phyloP scores from a whole-genome alignment of 2,888 invertebrate species.

The Dendrolimus houi region DNA sequence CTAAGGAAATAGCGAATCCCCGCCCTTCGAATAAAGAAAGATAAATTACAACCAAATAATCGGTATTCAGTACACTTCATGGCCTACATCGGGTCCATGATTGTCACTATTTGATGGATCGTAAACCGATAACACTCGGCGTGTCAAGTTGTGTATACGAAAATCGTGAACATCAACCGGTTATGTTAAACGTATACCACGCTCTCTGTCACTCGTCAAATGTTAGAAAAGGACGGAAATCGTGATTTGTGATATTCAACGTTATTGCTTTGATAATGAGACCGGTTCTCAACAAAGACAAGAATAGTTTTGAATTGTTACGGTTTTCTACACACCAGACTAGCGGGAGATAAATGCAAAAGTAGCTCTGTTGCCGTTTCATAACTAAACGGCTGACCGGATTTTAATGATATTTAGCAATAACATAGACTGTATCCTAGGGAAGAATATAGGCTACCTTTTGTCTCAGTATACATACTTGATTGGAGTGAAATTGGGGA shows the following conservation, averaged over 20 bases:
- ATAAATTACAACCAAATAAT: not conserved
- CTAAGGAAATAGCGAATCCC: too few relatives aligned
- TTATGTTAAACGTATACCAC: conserved; percentile 8
- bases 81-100: not conserved
- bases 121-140: conserved; percentile 19
- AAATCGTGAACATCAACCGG: conserved; percentile 20
- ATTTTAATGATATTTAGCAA: too few relatives aligned
- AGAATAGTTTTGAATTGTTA: not conserved
- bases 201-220: conserved; percentile 6
- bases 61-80: not conserved
- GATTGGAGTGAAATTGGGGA: too few relatives aligned
- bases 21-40: not conserved
- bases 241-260: not conserved
- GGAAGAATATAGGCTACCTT: too few relatives aligned
- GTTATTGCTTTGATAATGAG: not conserved
- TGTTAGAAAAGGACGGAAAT: not conserved
- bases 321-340: too few relatives aligned
- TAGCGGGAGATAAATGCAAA: too few relatives aligned
- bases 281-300: not conserved
- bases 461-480: too few relatives aligned
- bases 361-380: too few relatives aligned
- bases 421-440: too few relatives aligned
- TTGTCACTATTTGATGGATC: conserved; percentile 24
- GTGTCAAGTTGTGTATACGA: conserved; percentile 10
- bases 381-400: too few relatives aligned